A percentile compares a stretch with the other conserved stretches of the same genome.
These are phyloP conservation scores for Chloroceryle amazona DNA, from an alignment of 2,797 vertebrate genomes.

Conservation along the genomic window DNA sequence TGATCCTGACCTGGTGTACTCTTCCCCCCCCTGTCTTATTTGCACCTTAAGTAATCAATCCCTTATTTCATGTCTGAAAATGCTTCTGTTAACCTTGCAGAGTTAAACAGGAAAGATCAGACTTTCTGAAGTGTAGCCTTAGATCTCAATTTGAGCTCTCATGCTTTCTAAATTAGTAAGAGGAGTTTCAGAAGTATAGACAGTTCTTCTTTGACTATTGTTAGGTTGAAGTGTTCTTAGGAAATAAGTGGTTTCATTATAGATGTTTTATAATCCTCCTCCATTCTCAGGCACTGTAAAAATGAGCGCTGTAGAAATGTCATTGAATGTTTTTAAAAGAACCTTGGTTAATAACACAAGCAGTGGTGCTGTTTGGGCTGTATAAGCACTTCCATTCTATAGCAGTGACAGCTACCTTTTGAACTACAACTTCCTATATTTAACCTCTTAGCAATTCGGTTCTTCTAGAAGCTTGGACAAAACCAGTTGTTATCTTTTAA, in stretches of 20 bases:
- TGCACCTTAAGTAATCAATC: background rate
- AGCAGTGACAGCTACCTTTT: background rate
- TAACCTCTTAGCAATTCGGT: background rate
- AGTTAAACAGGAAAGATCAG: background rate
- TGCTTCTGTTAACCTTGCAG: background rate
- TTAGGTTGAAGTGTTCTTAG: background rate
- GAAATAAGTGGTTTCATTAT: background rate
- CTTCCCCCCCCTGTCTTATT: accelerated
- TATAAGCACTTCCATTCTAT: constrained; percentile 4
- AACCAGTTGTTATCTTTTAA: background rate
- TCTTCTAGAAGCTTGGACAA: constrained; percentile 15
- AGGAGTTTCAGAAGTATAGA: background rate
- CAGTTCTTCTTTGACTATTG: background rate
- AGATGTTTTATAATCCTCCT: background rate
- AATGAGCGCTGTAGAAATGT: background rate
- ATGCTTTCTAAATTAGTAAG: background rate
- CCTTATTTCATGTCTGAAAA: background rate
- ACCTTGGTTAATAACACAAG: background rate
- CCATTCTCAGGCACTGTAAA: background rate
- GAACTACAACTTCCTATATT: constrained; percentile 8
- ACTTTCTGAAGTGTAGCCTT: background rate
- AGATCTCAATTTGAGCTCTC: background rate
- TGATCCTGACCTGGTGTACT: background rate
- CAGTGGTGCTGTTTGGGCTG: background rate
- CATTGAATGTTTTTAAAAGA: background rate